These are phyloP conservation scores for Anser cygnoides DNA, from an alignment of 2,113 vertebrate genomes.

Conservation along the genomic window DNA sequence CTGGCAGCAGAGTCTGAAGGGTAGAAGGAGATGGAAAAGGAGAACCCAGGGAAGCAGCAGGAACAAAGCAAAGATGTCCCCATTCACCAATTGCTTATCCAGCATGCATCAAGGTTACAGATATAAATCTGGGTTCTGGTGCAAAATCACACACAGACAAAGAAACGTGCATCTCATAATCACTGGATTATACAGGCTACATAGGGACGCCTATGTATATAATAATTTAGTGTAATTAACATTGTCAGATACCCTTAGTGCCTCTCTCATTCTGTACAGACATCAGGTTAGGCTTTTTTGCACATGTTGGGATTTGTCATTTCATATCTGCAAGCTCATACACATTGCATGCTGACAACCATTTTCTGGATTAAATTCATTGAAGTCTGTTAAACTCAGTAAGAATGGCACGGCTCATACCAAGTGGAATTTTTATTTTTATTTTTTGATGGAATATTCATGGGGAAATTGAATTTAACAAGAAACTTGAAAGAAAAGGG, in stretches of 20 bases:
- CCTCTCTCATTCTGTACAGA: not conserved
- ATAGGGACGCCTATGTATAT: not conserved
- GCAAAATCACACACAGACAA: not conserved
- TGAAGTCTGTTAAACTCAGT: not conserved
- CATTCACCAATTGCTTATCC: not conserved
- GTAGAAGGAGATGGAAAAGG: not conserved
- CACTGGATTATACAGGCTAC: not conserved
- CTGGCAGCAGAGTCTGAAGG: not conserved
- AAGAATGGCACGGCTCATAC: not conserved
- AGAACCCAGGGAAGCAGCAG: not conserved
- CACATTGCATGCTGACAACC: not conserved
- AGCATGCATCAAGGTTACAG: fast-evolving
- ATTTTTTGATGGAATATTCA: not conserved
- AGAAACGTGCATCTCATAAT: not conserved
- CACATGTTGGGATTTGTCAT: not conserved
- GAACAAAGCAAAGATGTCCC: not conserved
- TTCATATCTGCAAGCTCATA: not conserved
- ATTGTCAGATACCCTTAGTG: not conserved
- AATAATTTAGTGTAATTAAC: not conserved
- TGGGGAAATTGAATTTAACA: not conserved
- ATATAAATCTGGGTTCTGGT: not conserved
- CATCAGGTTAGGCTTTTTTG: not conserved
- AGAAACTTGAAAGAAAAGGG: not conserved
- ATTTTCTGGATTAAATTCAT: not conserved
- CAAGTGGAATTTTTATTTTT: not conserved